Evolutionary conservation across 2,113 vertebrate species (phyloP).

Genomic region (Hyla sarda): DNA sequence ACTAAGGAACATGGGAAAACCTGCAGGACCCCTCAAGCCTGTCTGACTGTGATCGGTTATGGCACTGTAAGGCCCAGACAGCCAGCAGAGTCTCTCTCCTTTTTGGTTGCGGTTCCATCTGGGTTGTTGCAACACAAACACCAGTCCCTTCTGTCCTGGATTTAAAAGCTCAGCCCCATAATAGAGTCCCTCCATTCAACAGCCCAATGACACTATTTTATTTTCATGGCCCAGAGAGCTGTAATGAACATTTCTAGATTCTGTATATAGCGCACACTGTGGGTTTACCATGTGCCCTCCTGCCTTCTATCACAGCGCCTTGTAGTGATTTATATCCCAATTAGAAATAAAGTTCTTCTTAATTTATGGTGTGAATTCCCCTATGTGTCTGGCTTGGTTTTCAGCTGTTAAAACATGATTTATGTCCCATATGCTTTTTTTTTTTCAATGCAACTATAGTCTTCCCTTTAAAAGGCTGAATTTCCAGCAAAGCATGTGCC

Average conservation of each 20-base stretch:
- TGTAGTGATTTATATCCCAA: constrained; percentile 24
- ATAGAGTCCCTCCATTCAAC: not conserved
- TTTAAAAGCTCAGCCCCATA: too few species aligned
- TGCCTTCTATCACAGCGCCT: not conserved
- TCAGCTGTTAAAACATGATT: constrained; percentile 7
- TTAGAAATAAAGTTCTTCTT: not conserved
- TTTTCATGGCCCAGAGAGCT: not conserved
- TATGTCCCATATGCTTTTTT: not conserved
- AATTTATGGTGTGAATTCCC: not conserved
- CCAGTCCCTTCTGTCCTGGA: too few species aligned
- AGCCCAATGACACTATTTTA: not conserved
- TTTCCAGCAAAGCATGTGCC: not conserved
- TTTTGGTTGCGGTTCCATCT: too few species aligned
- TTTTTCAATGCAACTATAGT: not conserved
- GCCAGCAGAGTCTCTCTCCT: too few species aligned
- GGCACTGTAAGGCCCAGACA: too few species aligned
- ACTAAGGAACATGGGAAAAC: too few species aligned
- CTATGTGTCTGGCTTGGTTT: not conserved
- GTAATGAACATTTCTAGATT: not conserved
- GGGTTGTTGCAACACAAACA: too few species aligned
- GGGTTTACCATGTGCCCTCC: not conserved
- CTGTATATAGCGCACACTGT: not conserved
- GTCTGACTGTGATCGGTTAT: too few species aligned
- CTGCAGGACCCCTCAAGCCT: too few species aligned
- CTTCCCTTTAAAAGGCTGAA: not conserved